Conservation (phyloP, 2,797 vertebrate species). For the Botia kubotai region DNA sequence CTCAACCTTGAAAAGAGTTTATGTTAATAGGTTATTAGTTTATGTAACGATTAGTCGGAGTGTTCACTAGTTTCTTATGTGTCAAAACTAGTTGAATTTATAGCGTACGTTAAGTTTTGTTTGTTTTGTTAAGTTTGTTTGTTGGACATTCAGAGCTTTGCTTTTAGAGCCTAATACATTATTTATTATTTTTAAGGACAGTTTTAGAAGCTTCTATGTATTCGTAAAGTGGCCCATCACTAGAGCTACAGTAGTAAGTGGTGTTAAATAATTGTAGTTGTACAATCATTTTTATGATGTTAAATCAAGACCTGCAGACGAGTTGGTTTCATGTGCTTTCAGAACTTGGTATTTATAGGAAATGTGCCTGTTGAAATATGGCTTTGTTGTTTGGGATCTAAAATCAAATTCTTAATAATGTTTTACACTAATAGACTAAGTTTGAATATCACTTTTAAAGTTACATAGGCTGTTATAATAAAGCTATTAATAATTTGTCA, state of each 20-base stretch:
- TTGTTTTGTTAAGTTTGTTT: background rate
- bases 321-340: slow-evolving; percentile 41
- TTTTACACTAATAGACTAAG: slow-evolving; percentile 27
- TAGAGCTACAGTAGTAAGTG: slow-evolving; percentile 45
- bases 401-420: slow-evolving; percentile 3
- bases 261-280: slow-evolving; percentile 48
- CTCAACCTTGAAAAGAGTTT: slow-evolving; percentile 14
- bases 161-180: slow-evolving; percentile 30
- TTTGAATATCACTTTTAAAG: slow-evolving; percentile 47
- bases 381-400: slow-evolving; percentile 22
- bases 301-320: slow-evolving; percentile 31
- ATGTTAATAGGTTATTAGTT: slow-evolving; percentile 24
- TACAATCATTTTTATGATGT: slow-evolving; percentile 38
- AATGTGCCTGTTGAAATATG: slow-evolving; percentile 55
- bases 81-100: slow-evolving; percentile 37
- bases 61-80: slow-evolving; percentile 22
- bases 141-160: slow-evolving; percentile 11
- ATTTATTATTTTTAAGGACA: slow-evolving; percentile 34
- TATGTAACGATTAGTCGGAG: slow-evolving; percentile 44
- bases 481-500: slow-evolving; percentile 10
- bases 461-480: slow-evolving; percentile 25
- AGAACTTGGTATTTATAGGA: slow-evolving; percentile 41
- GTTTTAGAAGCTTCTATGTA: slow-evolving; percentile 30
- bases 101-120: slow-evolving; percentile 25
- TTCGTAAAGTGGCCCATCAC: slow-evolving; percentile 40